Evolutionary conservation across 2,888 invertebrate species (phyloP), one percentile per base, ranked within the genome.

Genomic region (Drosophila histrio): DNA sequence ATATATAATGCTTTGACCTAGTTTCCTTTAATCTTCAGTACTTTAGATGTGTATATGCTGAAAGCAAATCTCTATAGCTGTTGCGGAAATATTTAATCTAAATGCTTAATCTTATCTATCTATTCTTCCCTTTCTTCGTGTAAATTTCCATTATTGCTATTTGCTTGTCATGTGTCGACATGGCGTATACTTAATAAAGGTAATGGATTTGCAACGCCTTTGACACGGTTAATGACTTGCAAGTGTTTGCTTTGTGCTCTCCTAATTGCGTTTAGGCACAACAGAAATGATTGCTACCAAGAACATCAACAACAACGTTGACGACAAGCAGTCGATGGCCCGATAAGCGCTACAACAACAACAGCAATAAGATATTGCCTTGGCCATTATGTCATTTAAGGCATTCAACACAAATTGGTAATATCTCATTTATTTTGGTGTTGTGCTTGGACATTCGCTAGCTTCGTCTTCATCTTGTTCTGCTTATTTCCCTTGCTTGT

Each of bases 361-460:
- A n/a, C 41, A 46, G 3, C 26, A 66, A 44, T 26, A 21, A 30
- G 56, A 34, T 49, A 62, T 58, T 67, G 56, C 28, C 41, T 56
- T 57, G 59, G 38, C 77, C 73, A 88, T 88, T 83, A 82, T 88
- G 77, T 77, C 81, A 73, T 84, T 71, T 60, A 65, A 46, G 85
- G 69, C 68, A 85, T 87, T 88, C 69, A 81, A 84, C 81, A 83
- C 75, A 81, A 83, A 83, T 83, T 87, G 89, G 72, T 88, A 81
- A 85, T 83, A 87, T 85, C 86, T 83, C 72, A 83, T 85, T 83
- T 81, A 87, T 87, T 77, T 84, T 21, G 57, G 34, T 65, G 57
- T 63, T 68, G 39, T 44, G 52, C 50, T 57, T 62, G 50, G 64
- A 59, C 60, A 49, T 63, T 59, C 54, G 56, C 24, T 38, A 34